Base-by-base conservation (phyloP, 2,888 invertebrate genomes). In the Tinea semifulvella region DNA sequence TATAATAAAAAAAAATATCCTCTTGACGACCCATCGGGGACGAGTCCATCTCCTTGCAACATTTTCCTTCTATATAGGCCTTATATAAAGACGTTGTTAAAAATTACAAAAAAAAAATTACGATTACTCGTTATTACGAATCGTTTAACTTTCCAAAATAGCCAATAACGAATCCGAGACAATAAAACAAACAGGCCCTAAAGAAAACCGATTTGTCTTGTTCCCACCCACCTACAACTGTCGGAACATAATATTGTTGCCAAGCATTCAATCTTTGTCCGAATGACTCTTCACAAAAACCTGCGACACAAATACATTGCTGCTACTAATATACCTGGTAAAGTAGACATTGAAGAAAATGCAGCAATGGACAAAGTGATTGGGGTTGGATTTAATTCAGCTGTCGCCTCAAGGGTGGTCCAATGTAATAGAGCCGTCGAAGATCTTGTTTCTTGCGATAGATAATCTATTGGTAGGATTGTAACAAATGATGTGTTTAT, bases 171-270 rank as follows among this genome's bases (percentile, higher is more conserved):
- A 36, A 22, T 22, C 25, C 18, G 17, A 6, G 18, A 36, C 36
- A 36, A 18, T 2, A 10, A 36, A 18, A 2, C 18, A 18, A 18
- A 10, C 36, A 22, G 25, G 6, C 35, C 35, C 10, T 5, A 14
- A 35, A 16, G 13, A 8, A 18, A 16, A 18, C 36, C 36, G 17
- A 36, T 36, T 36, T 36, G 36, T 36, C 35, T 35, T 35, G 35
- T 10, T 2, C 36, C 18, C 18, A 16, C 13, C 31, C 31, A 31
- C n/a, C 31, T 18, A 16, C 16, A 18, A 36, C 17, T 18, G 36
- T 36, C 36, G 17, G 8, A 18, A 36, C 36, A 18, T 36, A 36
- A 36, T 36, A 36, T 36, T 36, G 36, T 36, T 18, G 18, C 16
- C 14, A 13, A 14, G 7, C 13, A 16, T 5, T 36, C 36, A 36